Conservation (phyloP, 2,797 vertebrate genomes). For the Manis crassicaudata region DNA sequence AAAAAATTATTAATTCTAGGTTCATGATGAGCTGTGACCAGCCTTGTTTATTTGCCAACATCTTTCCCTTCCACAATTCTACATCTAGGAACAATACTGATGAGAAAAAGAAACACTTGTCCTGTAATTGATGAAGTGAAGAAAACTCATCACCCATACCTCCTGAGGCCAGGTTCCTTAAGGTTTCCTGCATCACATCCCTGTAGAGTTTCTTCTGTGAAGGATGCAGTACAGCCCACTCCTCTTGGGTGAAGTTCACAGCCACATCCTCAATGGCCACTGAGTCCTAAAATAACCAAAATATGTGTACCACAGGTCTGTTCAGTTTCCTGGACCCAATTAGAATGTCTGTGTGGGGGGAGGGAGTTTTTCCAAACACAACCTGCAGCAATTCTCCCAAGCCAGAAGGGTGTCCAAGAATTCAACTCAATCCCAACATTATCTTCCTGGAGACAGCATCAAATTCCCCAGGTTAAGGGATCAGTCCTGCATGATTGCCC, state of each 20-base stretch:
- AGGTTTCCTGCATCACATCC: slow-evolving; percentile 54
- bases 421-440: too few relatives aligned
- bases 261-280: slow-evolving; percentile 61
- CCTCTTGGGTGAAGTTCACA: slow-evolving; percentile 53
- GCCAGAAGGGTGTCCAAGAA: too few relatives aligned
- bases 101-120: background rate
- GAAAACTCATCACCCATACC: slow-evolving; percentile 12
- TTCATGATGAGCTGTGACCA: background rate
- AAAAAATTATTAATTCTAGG: background rate
- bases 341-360: too few relatives aligned
- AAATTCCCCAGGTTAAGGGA: too few relatives aligned
- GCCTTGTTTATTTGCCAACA: background rate
- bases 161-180: slow-evolving; percentile 38
- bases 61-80: background rate
- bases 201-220: slow-evolving; percentile 61
- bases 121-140: background rate
- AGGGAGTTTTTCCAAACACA: too few relatives aligned
- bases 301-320: background rate
- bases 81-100: background rate
- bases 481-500: too few relatives aligned
- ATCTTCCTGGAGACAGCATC: too few relatives aligned
- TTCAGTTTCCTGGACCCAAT: too few relatives aligned
- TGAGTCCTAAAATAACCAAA: slow-evolving; percentile 38
- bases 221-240: slow-evolving; percentile 50
- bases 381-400: too few relatives aligned